phyloP scores from a whole-genome alignment of 2,888 invertebrate genomes.

The Acleris emargana region DNA sequence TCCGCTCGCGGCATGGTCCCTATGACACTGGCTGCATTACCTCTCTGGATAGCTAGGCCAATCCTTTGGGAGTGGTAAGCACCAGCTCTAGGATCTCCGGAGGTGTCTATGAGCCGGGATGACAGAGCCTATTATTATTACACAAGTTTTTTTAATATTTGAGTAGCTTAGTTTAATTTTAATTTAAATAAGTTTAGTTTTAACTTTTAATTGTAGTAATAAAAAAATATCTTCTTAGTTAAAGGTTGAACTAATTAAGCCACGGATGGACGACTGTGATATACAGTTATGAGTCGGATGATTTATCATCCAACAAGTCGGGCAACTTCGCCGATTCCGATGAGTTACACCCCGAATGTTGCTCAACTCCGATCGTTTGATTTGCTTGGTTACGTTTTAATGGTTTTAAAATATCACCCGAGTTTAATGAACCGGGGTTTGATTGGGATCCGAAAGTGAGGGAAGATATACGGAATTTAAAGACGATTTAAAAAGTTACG shows the following conservation, averaged over 20 bases:
- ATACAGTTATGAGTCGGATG: slow-evolving; percentile 66
- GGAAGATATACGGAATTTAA: neutral
- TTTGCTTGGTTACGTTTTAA: slow-evolving; percentile 67
- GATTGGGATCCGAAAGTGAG: slow-evolving; percentile 18
- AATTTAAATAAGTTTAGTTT: too few relatives aligned
- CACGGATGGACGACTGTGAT: slow-evolving; percentile 53
- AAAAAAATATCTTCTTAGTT: too few relatives aligned
- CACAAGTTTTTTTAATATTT: too few relatives aligned
- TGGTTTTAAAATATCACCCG: slow-evolving; percentile 44
- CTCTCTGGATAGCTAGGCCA: too few relatives aligned
- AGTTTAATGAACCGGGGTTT: slow-evolving; percentile 35
- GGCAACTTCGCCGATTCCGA: slow-evolving; percentile 39
- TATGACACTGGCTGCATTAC: too few relatives aligned
- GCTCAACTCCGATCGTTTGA: slow-evolving; percentile 59
- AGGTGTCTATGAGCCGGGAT: too few relatives aligned
- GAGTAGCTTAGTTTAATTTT: too few relatives aligned
- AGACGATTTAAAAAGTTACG: neutral
- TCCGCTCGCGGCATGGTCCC: too few relatives aligned
- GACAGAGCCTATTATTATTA: too few relatives aligned
- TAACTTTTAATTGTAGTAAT: too few relatives aligned
- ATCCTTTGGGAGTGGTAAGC: too few relatives aligned
- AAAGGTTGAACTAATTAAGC: slow-evolving; percentile 33
- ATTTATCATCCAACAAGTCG: slow-evolving; percentile 60
- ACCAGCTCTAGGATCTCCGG: too few relatives aligned
- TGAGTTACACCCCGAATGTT: slow-evolving; percentile 39